phyloP scores from a whole-genome alignment of 2,797 vertebrate genomes.

The Oreortyx pictus region DNA sequence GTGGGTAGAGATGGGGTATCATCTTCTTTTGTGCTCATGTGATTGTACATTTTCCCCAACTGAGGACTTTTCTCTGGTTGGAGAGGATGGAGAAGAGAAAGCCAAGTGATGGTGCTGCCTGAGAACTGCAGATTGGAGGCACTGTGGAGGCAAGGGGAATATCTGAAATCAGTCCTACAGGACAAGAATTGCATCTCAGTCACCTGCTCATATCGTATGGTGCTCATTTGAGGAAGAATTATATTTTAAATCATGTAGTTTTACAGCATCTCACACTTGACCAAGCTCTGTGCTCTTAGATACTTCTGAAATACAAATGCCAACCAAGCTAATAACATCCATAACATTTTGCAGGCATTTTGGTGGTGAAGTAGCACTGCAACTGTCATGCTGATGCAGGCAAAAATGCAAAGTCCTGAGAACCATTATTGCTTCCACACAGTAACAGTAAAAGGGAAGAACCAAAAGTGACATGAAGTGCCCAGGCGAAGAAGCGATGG shows the following conservation, averaged over 20 bases:
- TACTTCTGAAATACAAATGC: not conserved
- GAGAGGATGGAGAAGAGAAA: not conserved
- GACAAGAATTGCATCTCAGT: not conserved
- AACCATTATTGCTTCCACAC: not conserved
- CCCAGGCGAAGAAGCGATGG: not conserved
- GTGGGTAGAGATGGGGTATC: not conserved
- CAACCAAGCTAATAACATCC: not conserved
- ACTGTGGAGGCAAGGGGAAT: not conserved
- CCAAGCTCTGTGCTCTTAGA: not conserved
- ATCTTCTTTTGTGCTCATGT: not conserved
- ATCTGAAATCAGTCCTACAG: not conserved
- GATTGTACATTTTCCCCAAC: not conserved
- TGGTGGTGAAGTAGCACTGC: not conserved
- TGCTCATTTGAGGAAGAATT: not conserved
- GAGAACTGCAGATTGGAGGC: not conserved
- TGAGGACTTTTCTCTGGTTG: not conserved
- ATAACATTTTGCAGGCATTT: not conserved
- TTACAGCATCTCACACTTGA: not conserved
- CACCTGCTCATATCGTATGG: not conserved
- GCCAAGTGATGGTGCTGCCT: accelerated
- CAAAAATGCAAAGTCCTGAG: not conserved
- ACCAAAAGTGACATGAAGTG: not conserved
- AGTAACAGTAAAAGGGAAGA: not conserved
- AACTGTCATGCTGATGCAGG: accelerated
- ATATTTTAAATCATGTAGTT: not conserved